phyloP scores from a whole-genome alignment of 1,140 invertebrate genomes.

The Telenomus remus region DNA sequence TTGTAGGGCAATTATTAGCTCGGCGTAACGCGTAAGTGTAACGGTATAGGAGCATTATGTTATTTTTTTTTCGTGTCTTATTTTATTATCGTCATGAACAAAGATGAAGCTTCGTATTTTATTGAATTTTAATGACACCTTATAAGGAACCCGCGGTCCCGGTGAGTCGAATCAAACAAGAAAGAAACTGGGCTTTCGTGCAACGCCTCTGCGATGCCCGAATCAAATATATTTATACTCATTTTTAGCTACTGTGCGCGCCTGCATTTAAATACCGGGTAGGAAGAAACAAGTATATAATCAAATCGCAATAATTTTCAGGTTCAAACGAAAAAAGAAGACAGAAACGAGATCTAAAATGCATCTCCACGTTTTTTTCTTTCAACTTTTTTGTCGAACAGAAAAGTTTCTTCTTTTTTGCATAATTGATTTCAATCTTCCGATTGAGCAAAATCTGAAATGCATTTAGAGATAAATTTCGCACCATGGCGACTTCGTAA shows the following conservation, averaged over 20 bases:
- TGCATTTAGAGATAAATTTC: too few relatives aligned
- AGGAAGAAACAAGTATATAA: too few relatives aligned
- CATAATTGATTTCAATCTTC: too few relatives aligned
- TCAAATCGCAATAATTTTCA: too few relatives aligned
- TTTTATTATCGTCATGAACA: background rate
- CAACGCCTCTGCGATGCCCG: conserved; percentile 11
- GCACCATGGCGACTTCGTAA: too few relatives aligned
- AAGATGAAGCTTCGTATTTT: conserved; percentile 36
- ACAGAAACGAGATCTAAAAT: too few relatives aligned
- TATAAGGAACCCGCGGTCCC: conserved; percentile 31
- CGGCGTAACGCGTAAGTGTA: conserved; percentile 23
- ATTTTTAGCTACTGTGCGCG: conserved; percentile 49
- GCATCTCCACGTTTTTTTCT: too few relatives aligned
- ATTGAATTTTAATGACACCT: conserved; percentile 49
- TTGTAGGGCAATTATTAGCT: conserved; percentile 8
- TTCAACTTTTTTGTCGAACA: too few relatives aligned
- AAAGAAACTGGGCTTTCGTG: conserved; percentile 25
- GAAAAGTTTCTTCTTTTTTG: too few relatives aligned
- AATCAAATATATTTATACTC: conserved; percentile 45
- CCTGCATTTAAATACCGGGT: conserved; percentile 21
- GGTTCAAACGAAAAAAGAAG: too few relatives aligned
- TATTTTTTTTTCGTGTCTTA: conserved; percentile 24
- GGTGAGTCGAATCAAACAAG: conserved; percentile 11
- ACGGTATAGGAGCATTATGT: conserved; percentile 14
- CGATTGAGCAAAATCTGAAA: too few relatives aligned